Evolutionary conservation across 2,113 vertebrate genomes (phyloP).

Genomic region (Pollachius pollachius): DNA sequence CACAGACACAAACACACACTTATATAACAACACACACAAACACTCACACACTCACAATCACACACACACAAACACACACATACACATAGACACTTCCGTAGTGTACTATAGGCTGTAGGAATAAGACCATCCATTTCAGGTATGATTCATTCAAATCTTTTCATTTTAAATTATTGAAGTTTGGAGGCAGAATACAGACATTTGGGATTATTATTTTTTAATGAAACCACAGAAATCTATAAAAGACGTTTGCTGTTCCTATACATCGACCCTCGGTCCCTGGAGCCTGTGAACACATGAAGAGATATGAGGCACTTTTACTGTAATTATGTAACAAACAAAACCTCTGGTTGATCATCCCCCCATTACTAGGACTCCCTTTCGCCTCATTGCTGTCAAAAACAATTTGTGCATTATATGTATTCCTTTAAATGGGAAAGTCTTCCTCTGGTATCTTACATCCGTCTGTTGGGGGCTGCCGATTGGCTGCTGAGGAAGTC

Average conservation of each 20-base stretch:
- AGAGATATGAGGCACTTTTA: slow-evolving; percentile 45
- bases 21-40: too few species aligned
- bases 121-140: too few species aligned
- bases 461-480: slow-evolving; percentile 49
- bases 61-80: not conserved
- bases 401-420: slow-evolving; percentile 44
- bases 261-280: slow-evolving; percentile 16
- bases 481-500: slow-evolving; percentile 51
- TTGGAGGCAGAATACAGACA: too few species aligned
- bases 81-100: slow-evolving; percentile 19
- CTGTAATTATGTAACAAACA: slow-evolving; percentile 28
- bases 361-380: slow-evolving; percentile 26
- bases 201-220: too few species aligned
- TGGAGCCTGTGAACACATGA: slow-evolving; percentile 58
- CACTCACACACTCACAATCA: not conserved
- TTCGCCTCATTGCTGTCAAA: slow-evolving; percentile 51
- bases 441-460: slow-evolving; percentile 36
- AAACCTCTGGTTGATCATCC: slow-evolving; percentile 46
- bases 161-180: too few species aligned
- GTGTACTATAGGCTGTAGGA: too few species aligned
- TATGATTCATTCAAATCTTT: too few species aligned
- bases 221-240: too few species aligned
- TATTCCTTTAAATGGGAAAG: slow-evolving; percentile 33
- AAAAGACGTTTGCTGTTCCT: too few species aligned
- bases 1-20: too few species aligned